Percentiles rank a stretch among this genome's conserved stretches.
These are phyloP conservation scores for Rhagoletis pomonella DNA, from an alignment of 1,140 invertebrate species.

Conservation along the genomic window DNA sequence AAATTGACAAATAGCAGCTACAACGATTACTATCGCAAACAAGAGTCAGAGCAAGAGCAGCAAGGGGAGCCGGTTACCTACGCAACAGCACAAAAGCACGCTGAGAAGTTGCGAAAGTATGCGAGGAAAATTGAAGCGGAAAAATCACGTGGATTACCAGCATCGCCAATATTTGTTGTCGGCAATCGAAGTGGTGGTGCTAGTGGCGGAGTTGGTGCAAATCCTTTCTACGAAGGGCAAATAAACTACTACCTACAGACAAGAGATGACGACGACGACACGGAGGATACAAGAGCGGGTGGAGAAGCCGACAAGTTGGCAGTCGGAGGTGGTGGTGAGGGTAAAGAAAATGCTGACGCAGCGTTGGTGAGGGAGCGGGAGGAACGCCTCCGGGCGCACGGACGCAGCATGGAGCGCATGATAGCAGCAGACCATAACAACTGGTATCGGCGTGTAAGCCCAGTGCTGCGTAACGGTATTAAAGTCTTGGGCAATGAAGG, in stretches of 20 bases:
- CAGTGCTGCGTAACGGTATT: slow-evolving; percentile 65
- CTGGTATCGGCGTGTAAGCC: slow-evolving; percentile 69
- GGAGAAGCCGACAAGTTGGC: slow-evolving; percentile 2
- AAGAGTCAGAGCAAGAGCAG: no score
- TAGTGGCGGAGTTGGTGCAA: slow-evolving; percentile 53
- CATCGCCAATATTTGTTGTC: slow-evolving; percentile 54
- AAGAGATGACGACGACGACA: slow-evolving; percentile 49
- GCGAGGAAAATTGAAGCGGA: slow-evolving; percentile 52
- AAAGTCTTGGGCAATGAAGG: slow-evolving; percentile 56
- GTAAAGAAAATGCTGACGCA: not conserved
- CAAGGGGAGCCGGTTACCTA: not conserved
- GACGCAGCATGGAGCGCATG: slow-evolving; percentile 60
- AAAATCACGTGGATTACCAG: slow-evolving; percentile 53
- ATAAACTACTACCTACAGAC: slow-evolving; percentile 68
- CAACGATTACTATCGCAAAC: not conserved
- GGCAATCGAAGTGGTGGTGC: not conserved
- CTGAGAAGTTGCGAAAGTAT: slow-evolving; percentile 48
- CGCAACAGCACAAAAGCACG: not conserved
- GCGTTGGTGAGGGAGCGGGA: slow-evolving; percentile 31
- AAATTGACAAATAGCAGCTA: slow-evolving; percentile 35
- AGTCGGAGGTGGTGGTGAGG: not conserved
- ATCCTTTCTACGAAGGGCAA: slow-evolving; percentile 69
- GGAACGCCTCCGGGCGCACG: slow-evolving; percentile 57
- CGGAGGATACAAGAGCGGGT: slow-evolving; percentile 16
- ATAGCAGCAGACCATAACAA: slow-evolving; percentile 67